Evolutionary conservation across 2,888 invertebrate species (phyloP).

Genomic region (Lottia gigantea): DNA sequence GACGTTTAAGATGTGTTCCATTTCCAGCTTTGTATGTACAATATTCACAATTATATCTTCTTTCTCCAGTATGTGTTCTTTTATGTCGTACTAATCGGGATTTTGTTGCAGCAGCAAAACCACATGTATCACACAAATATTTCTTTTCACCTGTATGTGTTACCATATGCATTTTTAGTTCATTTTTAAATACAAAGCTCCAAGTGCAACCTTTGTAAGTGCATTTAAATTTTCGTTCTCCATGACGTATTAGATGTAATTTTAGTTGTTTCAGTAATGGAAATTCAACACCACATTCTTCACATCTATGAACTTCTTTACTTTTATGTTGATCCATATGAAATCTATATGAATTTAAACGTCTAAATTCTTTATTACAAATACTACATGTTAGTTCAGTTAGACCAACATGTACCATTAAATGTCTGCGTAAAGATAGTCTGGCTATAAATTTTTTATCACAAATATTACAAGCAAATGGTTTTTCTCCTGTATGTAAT

Average conservation of each 20-base stretch:
- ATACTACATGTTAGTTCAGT: constrained; percentile 52
- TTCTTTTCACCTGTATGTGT: constrained; percentile 85
- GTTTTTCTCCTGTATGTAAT: constrained; percentile 52
- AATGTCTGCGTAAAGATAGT: constrained; percentile 54
- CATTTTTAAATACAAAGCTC: constrained; percentile 86
- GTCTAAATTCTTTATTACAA: constrained; percentile 55
- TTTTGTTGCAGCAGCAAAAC: constrained; percentile 74
- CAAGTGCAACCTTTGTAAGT: constrained; percentile 86
- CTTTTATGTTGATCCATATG: constrained; percentile 51
- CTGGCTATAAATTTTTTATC: constrained; percentile 49
- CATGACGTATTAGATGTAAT: constrained; percentile 79
- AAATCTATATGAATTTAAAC: constrained; percentile 40
- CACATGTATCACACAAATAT: constrained; percentile 86
- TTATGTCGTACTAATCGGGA: constrained; percentile 62
- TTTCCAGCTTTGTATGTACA: constrained; percentile 66
- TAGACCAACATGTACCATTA: constrained; percentile 54
- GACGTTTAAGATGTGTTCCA: constrained; percentile 63
- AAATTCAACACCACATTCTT: constrained; percentile 85
- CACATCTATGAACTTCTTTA: constrained; percentile 75
- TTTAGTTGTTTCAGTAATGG: constrained; percentile 69
- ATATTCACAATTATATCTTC: constrained; percentile 64
- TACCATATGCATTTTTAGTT: constrained; percentile 84
- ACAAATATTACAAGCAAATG: constrained; percentile 58
- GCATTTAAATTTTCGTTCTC: constrained; percentile 75
- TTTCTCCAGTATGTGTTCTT: constrained; percentile 63